Percentiles rank a stretch among this genome's conserved stretches.
phyloP scores from a whole-genome alignment of 2,113 vertebrate genomes.

The Gallinago media region DNA sequence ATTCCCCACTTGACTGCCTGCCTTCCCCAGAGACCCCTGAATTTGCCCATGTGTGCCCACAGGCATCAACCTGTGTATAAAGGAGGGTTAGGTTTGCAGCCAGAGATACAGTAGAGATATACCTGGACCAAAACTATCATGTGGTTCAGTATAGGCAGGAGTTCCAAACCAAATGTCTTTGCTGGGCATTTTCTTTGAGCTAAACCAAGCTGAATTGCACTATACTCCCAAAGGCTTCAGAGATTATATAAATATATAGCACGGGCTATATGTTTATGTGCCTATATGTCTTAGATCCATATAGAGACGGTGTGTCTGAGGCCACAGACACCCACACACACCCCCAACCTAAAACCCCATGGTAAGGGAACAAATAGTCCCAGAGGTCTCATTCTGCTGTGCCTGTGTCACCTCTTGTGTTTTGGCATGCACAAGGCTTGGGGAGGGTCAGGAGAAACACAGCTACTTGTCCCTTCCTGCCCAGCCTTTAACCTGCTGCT shows the following conservation, averaged over 20 bases:
- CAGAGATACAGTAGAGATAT: neutral
- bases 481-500: neutral
- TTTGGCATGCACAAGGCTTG: neutral
- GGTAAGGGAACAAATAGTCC: neutral
- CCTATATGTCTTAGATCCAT: neutral
- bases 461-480: neutral
- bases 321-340: neutral
- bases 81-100: neutral
- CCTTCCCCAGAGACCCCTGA: neutral
- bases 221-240: neutral
- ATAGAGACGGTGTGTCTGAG: neutral
- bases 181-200: neutral
- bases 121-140: neutral
- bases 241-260: neutral
- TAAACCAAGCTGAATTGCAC: neutral
- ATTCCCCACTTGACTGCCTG: neutral
- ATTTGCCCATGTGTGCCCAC: neutral
- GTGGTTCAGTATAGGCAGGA: neutral
- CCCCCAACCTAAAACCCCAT: rapidly evolving
- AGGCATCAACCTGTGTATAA: neutral
- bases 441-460: neutral
- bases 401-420: neutral
- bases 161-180: neutral
- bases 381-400: neutral
- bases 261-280: neutral